Evolutionary conservation across 2,797 vertebrate species (phyloP), one percentile per base, ranked within the genome.

Genomic region (Hydrolagus colliei): DNA sequence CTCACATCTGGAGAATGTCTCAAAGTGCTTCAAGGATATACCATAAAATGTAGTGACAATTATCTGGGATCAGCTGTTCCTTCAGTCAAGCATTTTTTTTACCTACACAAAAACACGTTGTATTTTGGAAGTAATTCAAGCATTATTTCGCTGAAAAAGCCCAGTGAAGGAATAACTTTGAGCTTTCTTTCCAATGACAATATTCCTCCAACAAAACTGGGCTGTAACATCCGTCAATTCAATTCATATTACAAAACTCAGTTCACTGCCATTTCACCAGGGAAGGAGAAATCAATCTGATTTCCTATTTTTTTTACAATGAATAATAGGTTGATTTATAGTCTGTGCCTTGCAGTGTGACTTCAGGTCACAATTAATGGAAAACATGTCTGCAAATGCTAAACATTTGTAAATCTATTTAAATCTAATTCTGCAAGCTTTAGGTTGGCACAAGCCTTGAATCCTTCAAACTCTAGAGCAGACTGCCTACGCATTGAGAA

Each of bases 151-250:
- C 65, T 52, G 41, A 52, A 20, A 18, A 16, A 35, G 4, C 63
- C 65, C 79, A 71, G 52, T 35, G 18, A 22, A 41, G 27, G 79
- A 71, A 84, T 68, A 11, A 71, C 65, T 84, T 84, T 16, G 68
- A 84, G 41, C 14, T 35, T 84, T 84, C 79, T 65, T 84, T 68
- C 32, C 65, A 67, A 52, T 84, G 65, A 84, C 32, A 20, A 67
- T 68, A 84, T 71, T 52, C 71, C 65, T 71, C 27, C 27, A 35
- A 65, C 79, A 84, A 32, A 41, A 63, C 32, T 67, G 9, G 79
- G 11, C 16, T 41, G 32, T 71, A 71, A 52, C 32, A 84, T 68
- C 32, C 16, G 20, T 84, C 65, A 71, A 84, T 71, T 84, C 32
- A 71, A 2, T 0, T 41, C 32, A 67, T 16, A 20, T 82, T 82